A percentile compares a stretch with the other conserved stretches of the same genome.
These are phyloP conservation scores for Catharus ustulatus DNA, from an alignment of 2,797 vertebrate species.

Conservation along the genomic window DNA sequence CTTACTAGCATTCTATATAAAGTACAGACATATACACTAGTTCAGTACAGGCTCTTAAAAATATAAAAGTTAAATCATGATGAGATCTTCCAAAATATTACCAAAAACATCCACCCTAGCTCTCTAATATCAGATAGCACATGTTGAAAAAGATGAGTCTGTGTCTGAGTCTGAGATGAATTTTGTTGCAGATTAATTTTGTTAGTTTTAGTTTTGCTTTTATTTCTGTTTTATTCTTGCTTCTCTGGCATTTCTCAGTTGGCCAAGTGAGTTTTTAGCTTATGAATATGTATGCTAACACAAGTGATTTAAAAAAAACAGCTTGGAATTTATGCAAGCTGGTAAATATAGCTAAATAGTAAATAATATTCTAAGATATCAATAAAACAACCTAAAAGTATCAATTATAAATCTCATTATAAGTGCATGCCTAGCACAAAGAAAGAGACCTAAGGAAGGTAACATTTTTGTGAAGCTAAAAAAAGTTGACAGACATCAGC, in stretches of 20 bases:
- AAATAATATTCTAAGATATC: slow-evolving; percentile 20
- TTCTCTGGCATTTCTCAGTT: not conserved
- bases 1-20: not conserved
- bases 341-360: not conserved
- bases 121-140: not conserved
- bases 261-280: not conserved
- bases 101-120: not conserved
- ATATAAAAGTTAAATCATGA: not conserved
- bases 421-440: not conserved
- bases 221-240: not conserved
- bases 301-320: not conserved
- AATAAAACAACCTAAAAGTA: slow-evolving; percentile 28
- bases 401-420: not conserved
- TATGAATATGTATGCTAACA: not conserved
- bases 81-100: not conserved
- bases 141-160: not conserved
- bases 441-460: not conserved
- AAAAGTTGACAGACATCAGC: not conserved
- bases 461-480: not conserved
- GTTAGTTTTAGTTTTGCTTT: not conserved
- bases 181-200: not conserved
- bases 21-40: not conserved
- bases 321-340: not conserved
- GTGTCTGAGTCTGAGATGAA: not conserved
- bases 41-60: not conserved